Base-by-base conservation (phyloP, 35 echinoderm and acorn worm genomes). In the Lytechinus variegatus region DNA sequence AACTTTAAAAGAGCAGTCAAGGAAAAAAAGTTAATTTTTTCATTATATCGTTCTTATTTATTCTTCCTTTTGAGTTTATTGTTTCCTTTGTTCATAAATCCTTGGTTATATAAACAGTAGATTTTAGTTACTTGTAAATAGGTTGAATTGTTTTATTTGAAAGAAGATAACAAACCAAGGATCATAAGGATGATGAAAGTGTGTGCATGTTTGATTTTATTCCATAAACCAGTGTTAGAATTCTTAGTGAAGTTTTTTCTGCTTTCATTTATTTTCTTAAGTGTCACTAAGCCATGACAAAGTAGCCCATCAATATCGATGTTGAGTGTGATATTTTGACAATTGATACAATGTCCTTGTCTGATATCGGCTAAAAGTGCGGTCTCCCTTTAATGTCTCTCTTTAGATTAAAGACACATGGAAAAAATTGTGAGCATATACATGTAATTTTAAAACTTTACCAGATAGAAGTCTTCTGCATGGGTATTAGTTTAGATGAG, bases 111-210 rank as follows among this genome's bases (percentile, higher is more conserved):
- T 19, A 27, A 79, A 79, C 16, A 79, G 66, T 79, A 79, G 66
- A 24, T 79, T 79, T 79, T 79, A 79, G 66, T 79, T 24, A 79
- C 66, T 79, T 79, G 66, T 79, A 79, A 79, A 79, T 79, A 79
- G 66, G 7, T 24, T 24, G 7, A 19, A 19, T 79, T 79, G 12
- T 79, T 79, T 79, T 79, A 79, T 19, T 79, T 79, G 66, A 24
- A 19, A 79, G 66, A 4, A 79, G 66, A 79, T 79, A 24, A 79
- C 66, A 24, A 24, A 8, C n/a, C 66, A 79, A 79, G n/a, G 21
- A 24, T 7, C 10, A 60, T 10, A 12, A 60, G 16, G 57, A 16
- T 12, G 57, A 79, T 24, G n/a, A 24, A 19, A 24, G 66, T 71
- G 61, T 79, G 66, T 79, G 66, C 66, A 79, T 79, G 66, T 7